These are phyloP conservation scores for Sebastes kiyomatsui DNA, from an alignment of 2,797 vertebrate species.

Conservation along the genomic window DNA sequence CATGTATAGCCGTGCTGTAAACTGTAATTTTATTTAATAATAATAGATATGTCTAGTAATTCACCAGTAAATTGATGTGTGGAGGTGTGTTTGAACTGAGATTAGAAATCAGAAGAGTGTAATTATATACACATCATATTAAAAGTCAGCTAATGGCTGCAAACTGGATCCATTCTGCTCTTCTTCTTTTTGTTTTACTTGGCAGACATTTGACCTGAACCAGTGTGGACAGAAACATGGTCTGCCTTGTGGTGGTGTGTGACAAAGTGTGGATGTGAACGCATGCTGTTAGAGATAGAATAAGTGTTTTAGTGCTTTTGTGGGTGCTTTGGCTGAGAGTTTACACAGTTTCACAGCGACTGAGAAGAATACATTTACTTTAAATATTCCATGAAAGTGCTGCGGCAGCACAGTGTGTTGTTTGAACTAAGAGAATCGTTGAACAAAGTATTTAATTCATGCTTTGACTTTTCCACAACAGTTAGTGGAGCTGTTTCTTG, in stretches of 20 bases:
- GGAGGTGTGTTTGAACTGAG: conserved; percentile 1
- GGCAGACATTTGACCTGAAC: neutral
- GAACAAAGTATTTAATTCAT: conserved; percentile 57
- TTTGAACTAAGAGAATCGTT: conserved; percentile 44
- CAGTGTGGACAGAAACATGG: neutral
- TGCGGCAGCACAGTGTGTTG: conserved; percentile 3
- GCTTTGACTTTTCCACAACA: conserved; percentile 32
- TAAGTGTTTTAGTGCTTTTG: conserved; percentile 10
- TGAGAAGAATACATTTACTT: conserved; percentile 18
- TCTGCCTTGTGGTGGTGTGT: neutral
- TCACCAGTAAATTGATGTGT: conserved; percentile 8
- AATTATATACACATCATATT: conserved; percentile 11
- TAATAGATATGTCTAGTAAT: neutral
- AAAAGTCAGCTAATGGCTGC: neutral
- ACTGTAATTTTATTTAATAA: neutral
- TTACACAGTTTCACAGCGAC: conserved; percentile 2
- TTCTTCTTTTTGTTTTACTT: neutral
- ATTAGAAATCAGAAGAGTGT: neutral
- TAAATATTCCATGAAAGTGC: conserved; percentile 54
- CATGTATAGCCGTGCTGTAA: neutral
- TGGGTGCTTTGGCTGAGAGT: neutral
- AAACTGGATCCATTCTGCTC: neutral
- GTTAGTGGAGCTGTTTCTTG: conserved; percentile 1
- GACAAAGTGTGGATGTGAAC: neutral
- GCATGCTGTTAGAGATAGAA: neutral